Evolutionary conservation across 92 coral and sea anemone genomes (phyloP), one percentile per base, ranked within the genome.

Genomic region (Zoanthus gigantus): DNA sequence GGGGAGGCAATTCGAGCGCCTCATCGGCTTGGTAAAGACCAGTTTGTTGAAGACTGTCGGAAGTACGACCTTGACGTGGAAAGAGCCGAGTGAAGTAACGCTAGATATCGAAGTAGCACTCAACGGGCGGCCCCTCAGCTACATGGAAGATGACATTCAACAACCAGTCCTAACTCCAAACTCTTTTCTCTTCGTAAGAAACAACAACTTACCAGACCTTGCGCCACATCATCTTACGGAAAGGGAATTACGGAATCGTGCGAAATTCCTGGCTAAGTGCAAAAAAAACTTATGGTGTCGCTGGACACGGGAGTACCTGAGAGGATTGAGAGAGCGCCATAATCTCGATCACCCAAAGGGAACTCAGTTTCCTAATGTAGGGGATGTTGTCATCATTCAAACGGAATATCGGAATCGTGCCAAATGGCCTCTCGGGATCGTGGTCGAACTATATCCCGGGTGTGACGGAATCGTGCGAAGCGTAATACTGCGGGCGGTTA

Each of bases 401-500:
- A 77, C 68, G 61, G 82, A 77, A 14, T 66, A 77, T 9, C 17
- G 82, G 15, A 77, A 77, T 30, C 82, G 82, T 15, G 82, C 65
- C 5, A 77, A 77, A 30, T 77, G 82, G 82, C 82, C 82, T 6
- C 82, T 8, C 2, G 82, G 82, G 18, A 53, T 77, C 15, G 82
- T 77, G 82, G 68, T 28, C 17, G 68, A 77, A n/a, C 17, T 14
- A 46, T 50, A 77, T 67, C 68, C 67, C 7, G 82, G 82, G 82
- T 67, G 65, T 44, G 82, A 77, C 82, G 68, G 82, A 77, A 34
- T 77, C 67, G 68, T 77, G 28, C 83, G 69, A n/a, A 77, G 83
- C 71, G 52, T 77, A 15, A 77, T 54, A n/a, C 30, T 75, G 7
- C 63, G 63, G 79, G 63, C 79, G 79, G 79, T 60, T 2, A 74